A percentile compares a stretch with the other conserved stretches of the same genome.
These are phyloP conservation scores for Clarias fuscus DNA, from an alignment of 2,797 vertebrate species.

Conservation along the genomic window DNA sequence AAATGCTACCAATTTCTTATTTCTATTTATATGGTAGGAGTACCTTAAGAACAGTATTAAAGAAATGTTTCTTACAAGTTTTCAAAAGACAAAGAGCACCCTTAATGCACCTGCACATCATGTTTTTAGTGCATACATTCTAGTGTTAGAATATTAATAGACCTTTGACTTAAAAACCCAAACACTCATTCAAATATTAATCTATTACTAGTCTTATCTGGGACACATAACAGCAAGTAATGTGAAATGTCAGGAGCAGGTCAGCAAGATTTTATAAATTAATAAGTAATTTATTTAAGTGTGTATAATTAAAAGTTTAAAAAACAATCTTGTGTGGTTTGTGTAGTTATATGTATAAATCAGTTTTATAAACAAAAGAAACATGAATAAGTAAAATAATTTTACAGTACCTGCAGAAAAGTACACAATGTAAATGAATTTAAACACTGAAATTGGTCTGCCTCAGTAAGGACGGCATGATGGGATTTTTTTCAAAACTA, in stretches of 20 bases:
- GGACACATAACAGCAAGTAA: background rate
- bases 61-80: background rate
- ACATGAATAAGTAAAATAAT: conserved; percentile 17
- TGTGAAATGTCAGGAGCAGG: background rate
- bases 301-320: conserved; percentile 8
- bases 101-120: background rate
- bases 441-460: background rate
- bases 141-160: background rate
- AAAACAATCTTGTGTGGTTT: background rate
- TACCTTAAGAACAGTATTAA: background rate
- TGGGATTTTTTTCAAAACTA: background rate
- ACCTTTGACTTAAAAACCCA: background rate
- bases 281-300: conserved; percentile 28
- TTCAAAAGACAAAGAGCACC: background rate
- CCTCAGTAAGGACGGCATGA: background rate
- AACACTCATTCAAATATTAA: background rate
- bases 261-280: conserved; percentile 13
- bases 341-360: conserved; percentile 29
- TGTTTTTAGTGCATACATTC: conserved; percentile 14
- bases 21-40: background rate
- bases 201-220: background rate
- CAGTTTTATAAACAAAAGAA: conserved; percentile 4
- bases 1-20: background rate
- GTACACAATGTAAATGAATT: background rate
- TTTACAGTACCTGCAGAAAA: conserved; percentile 35